phyloP scores from a whole-genome alignment of 2,797 vertebrate species.

The Erethizon dorsatum region DNA sequence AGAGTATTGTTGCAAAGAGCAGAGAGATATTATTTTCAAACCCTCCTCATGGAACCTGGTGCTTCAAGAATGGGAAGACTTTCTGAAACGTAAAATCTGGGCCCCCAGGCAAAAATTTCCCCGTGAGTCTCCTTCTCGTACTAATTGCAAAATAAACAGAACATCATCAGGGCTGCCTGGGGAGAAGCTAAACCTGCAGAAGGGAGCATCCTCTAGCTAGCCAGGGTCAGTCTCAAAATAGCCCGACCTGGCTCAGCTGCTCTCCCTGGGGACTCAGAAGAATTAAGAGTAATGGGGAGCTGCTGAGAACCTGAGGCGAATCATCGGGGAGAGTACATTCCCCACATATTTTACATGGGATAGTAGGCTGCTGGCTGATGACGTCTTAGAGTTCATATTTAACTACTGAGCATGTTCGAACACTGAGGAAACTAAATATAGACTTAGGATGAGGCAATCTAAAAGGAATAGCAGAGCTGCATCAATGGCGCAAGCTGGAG shows the following conservation, averaged over 20 bases:
- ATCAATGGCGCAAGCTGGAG: background rate
- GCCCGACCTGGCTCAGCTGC: background rate
- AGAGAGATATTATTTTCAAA: slow-evolving; percentile 21
- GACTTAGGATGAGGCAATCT: slow-evolving; percentile 21
- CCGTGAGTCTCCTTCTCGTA: background rate
- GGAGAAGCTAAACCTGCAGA: background rate
- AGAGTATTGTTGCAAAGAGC: background rate
- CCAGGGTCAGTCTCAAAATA: background rate
- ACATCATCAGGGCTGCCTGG: background rate
- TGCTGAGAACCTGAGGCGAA: background rate
- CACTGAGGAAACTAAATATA: slow-evolving; percentile 67
- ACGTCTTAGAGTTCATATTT: slow-evolving; percentile 53
- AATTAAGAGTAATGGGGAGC: background rate
- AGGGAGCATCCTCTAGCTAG: background rate
- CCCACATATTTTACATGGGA: background rate
- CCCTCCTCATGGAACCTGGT: background rate
- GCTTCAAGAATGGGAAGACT: background rate
- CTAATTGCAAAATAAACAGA: slow-evolving; percentile 67
- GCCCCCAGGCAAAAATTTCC: slow-evolving; percentile 49
- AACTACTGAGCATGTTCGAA: background rate
- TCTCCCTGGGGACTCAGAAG: background rate
- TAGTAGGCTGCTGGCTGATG: background rate
- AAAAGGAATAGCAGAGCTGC: background rate
- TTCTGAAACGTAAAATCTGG: slow-evolving; percentile 46
- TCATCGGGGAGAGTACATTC: background rate